Conservation (phyloP, 2,888 invertebrate species). For the Seira sanloemensis region DNA sequence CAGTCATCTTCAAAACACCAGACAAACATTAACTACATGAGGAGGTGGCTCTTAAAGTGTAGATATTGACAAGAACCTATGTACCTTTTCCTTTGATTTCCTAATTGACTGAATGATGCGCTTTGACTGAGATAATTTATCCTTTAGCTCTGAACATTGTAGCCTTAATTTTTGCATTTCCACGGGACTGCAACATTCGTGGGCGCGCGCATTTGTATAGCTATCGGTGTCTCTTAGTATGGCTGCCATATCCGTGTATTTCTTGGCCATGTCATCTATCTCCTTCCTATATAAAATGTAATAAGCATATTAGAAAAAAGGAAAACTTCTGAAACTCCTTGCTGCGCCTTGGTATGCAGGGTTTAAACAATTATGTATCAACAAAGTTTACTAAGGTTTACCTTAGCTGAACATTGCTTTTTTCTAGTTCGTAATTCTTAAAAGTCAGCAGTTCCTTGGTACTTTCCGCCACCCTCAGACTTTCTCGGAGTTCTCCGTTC, state of each 20-base stretch:
- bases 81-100: conserved; percentile 53
- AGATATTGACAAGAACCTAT: background rate
- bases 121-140: conserved; percentile 32
- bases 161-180: conserved; percentile 48
- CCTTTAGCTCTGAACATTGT: conserved; percentile 46
- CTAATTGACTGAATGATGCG: conserved; percentile 28
- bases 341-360: background rate
- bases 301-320: too few relatives aligned
- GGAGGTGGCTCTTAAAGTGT: background rate
- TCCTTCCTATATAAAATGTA: conserved; percentile 27
- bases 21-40: background rate
- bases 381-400: too few relatives aligned
- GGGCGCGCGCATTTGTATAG: too few relatives aligned
- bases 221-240: conserved; percentile 10
- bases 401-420: conserved; percentile 41
- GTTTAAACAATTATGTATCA: background rate
- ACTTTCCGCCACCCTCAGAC: conserved; percentile 28
- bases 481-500: conserved; percentile 23
- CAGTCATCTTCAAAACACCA: conserved; percentile 47
- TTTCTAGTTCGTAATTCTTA: conserved; percentile 45
- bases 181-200: background rate
- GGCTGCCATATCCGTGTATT: conserved; percentile 12
- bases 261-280: conserved; percentile 2
- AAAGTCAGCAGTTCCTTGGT: conserved; percentile 18
- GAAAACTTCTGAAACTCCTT: too few relatives aligned